Conservation (phyloP, 2,888 invertebrate species). For the Galeruca laticollis region DNA sequence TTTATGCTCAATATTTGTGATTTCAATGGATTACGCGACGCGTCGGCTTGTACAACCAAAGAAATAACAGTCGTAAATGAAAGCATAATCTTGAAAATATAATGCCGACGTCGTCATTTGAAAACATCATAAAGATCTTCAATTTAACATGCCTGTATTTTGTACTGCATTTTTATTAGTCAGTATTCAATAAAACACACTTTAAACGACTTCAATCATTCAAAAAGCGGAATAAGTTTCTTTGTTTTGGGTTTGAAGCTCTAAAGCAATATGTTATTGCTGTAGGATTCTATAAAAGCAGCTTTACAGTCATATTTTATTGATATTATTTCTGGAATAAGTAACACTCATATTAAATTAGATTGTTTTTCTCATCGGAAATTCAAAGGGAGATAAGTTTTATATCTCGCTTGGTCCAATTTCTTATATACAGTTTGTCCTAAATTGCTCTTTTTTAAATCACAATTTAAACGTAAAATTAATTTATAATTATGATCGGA, state of each 20-base stretch:
- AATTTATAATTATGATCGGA: no score
- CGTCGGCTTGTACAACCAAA: constrained; percentile 15
- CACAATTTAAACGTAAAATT: no score
- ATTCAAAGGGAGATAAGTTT: constrained; percentile 58
- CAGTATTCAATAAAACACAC: constrained; percentile 41
- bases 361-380: constrained; percentile 55
- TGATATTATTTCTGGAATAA: constrained; percentile 58
- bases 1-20: background rate
- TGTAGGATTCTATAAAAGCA: constrained; percentile 55
- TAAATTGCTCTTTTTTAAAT: background rate
- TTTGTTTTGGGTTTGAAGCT: constrained; percentile 42
- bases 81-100: constrained; percentile 29
- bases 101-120: constrained; percentile 28
- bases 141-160: constrained; percentile 37
- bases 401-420: constrained; percentile 56
- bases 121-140: constrained; percentile 38
- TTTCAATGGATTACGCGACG: constrained; percentile 5
- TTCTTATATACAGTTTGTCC: constrained; percentile 20
- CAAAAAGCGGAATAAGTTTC: constrained; percentile 39
- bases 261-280: constrained; percentile 55
- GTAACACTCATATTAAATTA: constrained; percentile 59
- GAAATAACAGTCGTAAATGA: constrained; percentile 34
- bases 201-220: constrained; percentile 42
- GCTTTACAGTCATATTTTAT: constrained; percentile 58
- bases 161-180: constrained; percentile 42